Evolutionary conservation across 2,797 vertebrate species (phyloP), one percentile per base, ranked within the genome.

Genomic region (Cossypha niveicapilla): DNA sequence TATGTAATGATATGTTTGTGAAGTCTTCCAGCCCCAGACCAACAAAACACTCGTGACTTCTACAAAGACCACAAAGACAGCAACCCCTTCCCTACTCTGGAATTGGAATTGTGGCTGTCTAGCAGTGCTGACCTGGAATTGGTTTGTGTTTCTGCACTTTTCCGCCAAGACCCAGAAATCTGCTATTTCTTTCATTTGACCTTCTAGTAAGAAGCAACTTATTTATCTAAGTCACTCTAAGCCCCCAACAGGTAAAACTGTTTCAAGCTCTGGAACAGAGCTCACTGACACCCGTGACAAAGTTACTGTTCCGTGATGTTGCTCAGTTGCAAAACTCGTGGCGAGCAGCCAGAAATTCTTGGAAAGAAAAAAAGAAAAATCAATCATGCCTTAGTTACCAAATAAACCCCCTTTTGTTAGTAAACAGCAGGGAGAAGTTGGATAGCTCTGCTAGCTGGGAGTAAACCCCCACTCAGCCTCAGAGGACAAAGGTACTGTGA

Each of bases 341-440:
- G 50, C 72, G 56, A 80, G 74, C 28, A 62, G 67, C 30, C 84
- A 94, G 76, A 88, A 87, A 42, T 32, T 71, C 25, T 73, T 50
- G 60, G 51, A 76, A 88, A 86, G 76, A 50, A 72, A 73, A 41
- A 21, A 51, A 51, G 6, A 22, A 73, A 84, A 81, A 68, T 58
- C 79, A 72, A 84, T 68, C 61, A 35, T n/a, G 62, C 25, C 39
- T 78, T 67, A 39, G 60, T 71, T 86, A 86, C 60, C 41, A 86
- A 89, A 68, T 30, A 34, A 93, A 75, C 82, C 47, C 50, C 19
- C 23, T 81, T 80, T 79, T 85, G 80, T 34, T 70, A 82, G 83
- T 61, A 94, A 94, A 84, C n/a, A 88, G 23, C 3, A 8, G 72
- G 3, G 24, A 86, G 51, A 45, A 85, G 54, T 19, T 60, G 10